phyloP scores from a whole-genome alignment of 1,140 invertebrate genomes.

The Galendromus occidentalis region DNA sequence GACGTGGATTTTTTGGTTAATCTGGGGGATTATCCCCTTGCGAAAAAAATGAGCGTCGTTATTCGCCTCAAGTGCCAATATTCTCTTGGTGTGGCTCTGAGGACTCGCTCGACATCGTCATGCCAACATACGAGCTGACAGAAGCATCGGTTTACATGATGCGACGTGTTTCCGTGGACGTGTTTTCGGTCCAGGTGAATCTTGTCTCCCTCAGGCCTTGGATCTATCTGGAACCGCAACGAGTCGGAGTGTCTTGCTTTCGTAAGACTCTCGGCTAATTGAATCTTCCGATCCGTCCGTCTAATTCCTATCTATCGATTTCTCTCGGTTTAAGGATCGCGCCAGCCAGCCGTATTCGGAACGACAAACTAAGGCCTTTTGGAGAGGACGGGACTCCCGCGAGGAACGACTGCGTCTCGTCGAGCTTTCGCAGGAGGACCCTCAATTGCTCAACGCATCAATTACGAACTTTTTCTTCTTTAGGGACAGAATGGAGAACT shows the following conservation, averaged over 20 bases:
- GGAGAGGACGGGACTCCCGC: constrained; percentile 74
- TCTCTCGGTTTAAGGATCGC: constrained; percentile 43
- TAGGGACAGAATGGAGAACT: constrained; percentile 54
- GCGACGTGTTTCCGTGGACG: constrained; percentile 42
- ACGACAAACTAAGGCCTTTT: constrained; percentile 58
- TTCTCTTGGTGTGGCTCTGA: constrained; percentile 90
- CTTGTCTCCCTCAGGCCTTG: too few relatives aligned
- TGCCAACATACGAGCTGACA: constrained; percentile 88
- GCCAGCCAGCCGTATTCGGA: constrained; percentile 56
- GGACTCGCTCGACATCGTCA: constrained; percentile 61
- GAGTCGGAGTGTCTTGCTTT: too few relatives aligned
- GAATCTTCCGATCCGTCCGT: background rate
- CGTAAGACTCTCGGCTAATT: background rate
- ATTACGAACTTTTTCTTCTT: constrained; percentile 95
- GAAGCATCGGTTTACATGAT: constrained; percentile 74
- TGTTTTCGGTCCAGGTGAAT: constrained; percentile 9
- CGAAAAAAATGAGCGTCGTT: constrained; percentile 22
- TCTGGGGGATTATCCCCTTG: constrained; percentile 82
- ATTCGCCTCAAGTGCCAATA: constrained; percentile 43
- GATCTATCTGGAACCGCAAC: too few relatives aligned
- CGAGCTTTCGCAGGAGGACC: constrained; percentile 49
- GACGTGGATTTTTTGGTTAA: constrained; percentile 80
- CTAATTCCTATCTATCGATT: background rate
- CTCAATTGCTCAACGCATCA: constrained; percentile 67
- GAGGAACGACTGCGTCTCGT: constrained; percentile 60